Evolutionary conservation across 2,888 invertebrate species (phyloP), one percentile per base, ranked within the genome.

Genomic region (Linnaemya vulpina): DNA sequence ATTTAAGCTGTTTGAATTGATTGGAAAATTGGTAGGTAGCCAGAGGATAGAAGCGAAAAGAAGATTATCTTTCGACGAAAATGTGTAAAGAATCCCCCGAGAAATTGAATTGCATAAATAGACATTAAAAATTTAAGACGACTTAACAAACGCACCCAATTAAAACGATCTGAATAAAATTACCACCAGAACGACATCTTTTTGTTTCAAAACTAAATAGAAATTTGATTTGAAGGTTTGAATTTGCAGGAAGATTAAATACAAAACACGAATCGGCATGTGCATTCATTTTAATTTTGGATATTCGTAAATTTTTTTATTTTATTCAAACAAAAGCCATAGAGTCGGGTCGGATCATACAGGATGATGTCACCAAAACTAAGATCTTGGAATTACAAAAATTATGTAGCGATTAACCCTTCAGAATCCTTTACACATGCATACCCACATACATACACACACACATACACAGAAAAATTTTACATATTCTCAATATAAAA

Each of bases 11-110:
- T 53, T 65, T 40, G 35, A 40, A 71, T 82, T 82, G 71, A 85
- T 79, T 85, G 82, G 85, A 82, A 85, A 85, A 85, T 85, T 85
- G 63, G 1, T 82, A 79, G 78, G 77, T 68, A 82, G 77, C 40
- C 46, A 4, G 7, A 53, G 70, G 53, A 43, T 63, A 62, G 40
- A 71, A 53, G 70, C 60, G 40, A n/a, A 58, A 10, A 11, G 13
- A 9, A 71, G 78, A 85, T 85, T 82, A 85, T 79, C 77, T 71
- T 30, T 67, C 60, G 25, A 78, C 71, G 60, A 20, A 68, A 71
- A 75, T 46, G 77, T 68, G 65, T 60, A 70, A 53, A 65, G 73
- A 74, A 70, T 77, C 70, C 74, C 78, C 30, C 20, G 49, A 63
- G 62, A 51, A 43, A 67, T 43, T 51, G 35, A 77, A 77, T 76